These are phyloP conservation scores for Eciton burchellii DNA, from an alignment of 1,140 invertebrate genomes.

Conservation along the genomic window DNA sequence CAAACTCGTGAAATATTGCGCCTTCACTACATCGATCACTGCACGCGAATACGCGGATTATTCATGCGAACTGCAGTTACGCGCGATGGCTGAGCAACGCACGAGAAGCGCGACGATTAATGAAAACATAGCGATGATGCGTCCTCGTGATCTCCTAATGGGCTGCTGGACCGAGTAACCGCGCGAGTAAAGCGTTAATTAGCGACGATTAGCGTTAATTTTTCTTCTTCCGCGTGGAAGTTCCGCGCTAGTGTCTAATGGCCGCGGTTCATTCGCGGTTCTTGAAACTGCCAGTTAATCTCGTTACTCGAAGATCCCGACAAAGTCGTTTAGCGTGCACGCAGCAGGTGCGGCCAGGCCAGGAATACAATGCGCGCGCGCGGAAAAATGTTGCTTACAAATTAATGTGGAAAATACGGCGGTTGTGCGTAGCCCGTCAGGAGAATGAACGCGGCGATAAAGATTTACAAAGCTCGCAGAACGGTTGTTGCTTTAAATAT, in stretches of 20 bases:
- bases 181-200: constrained; percentile 11
- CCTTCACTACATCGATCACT: background rate
- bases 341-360: background rate
- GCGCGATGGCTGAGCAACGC: too few species aligned
- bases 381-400: background rate
- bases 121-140: too few species aligned
- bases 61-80: background rate
- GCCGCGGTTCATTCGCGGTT: background rate
- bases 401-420: background rate
- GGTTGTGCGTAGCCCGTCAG: background rate
- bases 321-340: constrained; percentile 9
- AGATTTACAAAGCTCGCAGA: constrained; percentile 12
- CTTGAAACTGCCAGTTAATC: constrained; percentile 2
- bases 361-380: background rate
- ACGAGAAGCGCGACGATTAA: too few species aligned
- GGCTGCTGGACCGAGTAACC: constrained; percentile 14
- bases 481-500: constrained; percentile 7
- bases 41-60: constrained; percentile 15
- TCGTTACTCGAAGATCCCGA: constrained; percentile 7
- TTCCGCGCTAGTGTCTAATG: background rate
- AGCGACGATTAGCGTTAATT: constrained; percentile 1
- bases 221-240: background rate
- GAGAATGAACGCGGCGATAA: constrained; percentile 12
- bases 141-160: background rate
- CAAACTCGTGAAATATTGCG: constrained; percentile 10